Evolutionary conservation across 64 coral and sea anemone genomes (phyloP), one percentile per base, ranked within the genome.

Genomic region (Montipora foliosa): DNA sequence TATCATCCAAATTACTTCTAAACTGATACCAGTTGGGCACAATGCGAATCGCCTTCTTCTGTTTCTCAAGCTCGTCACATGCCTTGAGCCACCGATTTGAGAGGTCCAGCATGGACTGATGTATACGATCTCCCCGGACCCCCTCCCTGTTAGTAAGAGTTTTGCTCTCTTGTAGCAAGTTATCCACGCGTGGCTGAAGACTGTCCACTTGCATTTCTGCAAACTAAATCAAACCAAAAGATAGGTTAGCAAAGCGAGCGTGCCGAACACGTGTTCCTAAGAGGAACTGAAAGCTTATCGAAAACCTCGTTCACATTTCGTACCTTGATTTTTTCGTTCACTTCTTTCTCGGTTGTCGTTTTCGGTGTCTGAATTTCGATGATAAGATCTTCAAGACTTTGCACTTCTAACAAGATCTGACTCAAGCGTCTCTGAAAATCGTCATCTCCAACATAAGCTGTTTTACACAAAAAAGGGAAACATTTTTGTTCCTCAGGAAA

Each of bases 1-100:
- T 94, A 71, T 95, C 94, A 6, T 91, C 92, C 22, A 98, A 71
- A 72, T 91, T 98, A 44, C 97, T 94, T 49, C 92, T 91, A 55
- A 98, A 98, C 70, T 98, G 91, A 68, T 96, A 98, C 97, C 97
- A 98, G n/a, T 98, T 88, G 5, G 97, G 94, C 1, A 96, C 79
- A 67, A 98, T 85, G 44, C 90, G 77, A 0, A 98, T 73, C 2
- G 91, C 94, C 52, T 94, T 95, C 49, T 98, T 98, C 53, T 93
- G 95, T 10, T 88, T 89, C 21, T 93, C 95, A 15, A 96, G 16
- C 50, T 91, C 92, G 70, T 99, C 97, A 76, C 97, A 99, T 15
- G 95, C 91, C 84, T 93, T 99, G 20, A 99, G 47, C 97, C 97
- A 99, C 14, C 95, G 92, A 15, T 94, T 95, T 0, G 97, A 96